A percentile compares a stretch with the other conserved stretches of the same genome.
Conservation (phyloP, 2,888 invertebrate genomes). For the Lasioglossum marginatum region DNA sequence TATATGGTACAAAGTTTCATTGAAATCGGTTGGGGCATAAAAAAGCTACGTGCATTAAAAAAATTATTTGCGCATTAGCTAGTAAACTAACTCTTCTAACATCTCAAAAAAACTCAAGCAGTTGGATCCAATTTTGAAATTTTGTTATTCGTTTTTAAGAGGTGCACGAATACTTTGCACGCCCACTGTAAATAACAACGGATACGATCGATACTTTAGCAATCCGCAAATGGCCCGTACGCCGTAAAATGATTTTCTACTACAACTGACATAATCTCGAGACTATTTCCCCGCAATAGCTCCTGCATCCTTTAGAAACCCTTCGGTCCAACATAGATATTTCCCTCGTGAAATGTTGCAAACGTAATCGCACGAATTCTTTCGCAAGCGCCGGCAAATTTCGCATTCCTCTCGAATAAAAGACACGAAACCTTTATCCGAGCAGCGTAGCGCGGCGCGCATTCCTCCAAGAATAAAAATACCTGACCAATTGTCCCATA, state of each 20-base stretch:
- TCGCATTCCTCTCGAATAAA: not conserved
- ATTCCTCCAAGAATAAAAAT: not conserved
- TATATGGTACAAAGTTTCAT: no score
- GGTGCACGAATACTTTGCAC: no score
- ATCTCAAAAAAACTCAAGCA: no score
- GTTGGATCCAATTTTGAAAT: no score
- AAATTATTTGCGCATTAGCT: no score
- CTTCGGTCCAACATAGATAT: not conserved
- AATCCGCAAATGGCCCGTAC: not conserved
- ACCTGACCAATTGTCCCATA: not conserved
- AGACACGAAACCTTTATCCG: not conserved
- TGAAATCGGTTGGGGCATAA: no score
- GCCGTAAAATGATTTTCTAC: not conserved
- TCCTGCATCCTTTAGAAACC: not conserved
- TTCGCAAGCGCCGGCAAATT: not conserved
- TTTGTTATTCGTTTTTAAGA: no score
- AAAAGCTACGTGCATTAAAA: no score
- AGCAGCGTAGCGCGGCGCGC: not conserved
- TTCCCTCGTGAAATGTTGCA: not conserved
- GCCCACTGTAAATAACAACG: not conserved
- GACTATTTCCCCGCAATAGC: not conserved
- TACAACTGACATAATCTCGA: not conserved
- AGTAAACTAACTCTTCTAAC: no score
- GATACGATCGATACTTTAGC: not conserved
- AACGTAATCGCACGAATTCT: slow-evolving; percentile 8